Percentiles rank a stretch among this genome's conserved stretches.
Evolutionary conservation across 2,888 invertebrate species (phyloP).

Genomic region (Drosophila anomalipes): DNA sequence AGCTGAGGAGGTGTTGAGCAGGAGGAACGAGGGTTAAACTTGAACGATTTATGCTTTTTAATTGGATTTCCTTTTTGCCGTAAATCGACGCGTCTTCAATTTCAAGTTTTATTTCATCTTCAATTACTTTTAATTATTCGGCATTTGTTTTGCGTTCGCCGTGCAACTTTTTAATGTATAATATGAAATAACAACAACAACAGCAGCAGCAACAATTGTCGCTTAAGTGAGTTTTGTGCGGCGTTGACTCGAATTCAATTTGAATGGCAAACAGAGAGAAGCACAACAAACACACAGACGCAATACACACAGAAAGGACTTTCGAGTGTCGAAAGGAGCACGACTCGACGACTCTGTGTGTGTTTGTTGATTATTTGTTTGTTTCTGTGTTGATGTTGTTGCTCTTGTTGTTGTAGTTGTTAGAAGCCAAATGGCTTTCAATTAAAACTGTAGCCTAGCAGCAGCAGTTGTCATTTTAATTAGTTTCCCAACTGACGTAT

Average conservation of each 20-base stretch:
- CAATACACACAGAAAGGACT: slow-evolving; percentile 10
- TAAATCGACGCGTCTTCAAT: slow-evolving; percentile 37
- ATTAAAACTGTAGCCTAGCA: slow-evolving; percentile 71
- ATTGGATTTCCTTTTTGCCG: slow-evolving; percentile 53
- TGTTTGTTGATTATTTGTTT: slow-evolving; percentile 41
- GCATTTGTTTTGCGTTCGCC: slow-evolving; percentile 56
- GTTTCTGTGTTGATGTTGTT: slow-evolving; percentile 33
- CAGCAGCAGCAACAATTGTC: slow-evolving; percentile 57
- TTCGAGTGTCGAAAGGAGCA: slow-evolving; percentile 15
- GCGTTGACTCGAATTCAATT: slow-evolving; percentile 59
- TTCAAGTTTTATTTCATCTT: slow-evolving; percentile 49
- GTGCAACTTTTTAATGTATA: slow-evolving; percentile 46
- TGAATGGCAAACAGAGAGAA: slow-evolving; percentile 50
- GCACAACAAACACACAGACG: slow-evolving; percentile 14
- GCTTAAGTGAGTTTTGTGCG: slow-evolving; percentile 62
- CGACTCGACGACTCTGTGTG: slow-evolving; percentile 27
- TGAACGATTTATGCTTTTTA: slow-evolving; percentile 61
- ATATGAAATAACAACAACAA: slow-evolving; percentile 58
- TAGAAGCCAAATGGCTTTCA: slow-evolving; percentile 70
- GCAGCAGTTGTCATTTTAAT: slow-evolving; percentile 70
- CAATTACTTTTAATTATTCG: slow-evolving; percentile 76
- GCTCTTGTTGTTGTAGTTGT: slow-evolving; percentile 44
- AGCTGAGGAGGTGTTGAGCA: neutral
- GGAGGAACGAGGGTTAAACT: neutral
- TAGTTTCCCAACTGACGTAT: slow-evolving; percentile 63